A percentile compares a stretch with the other conserved stretches of the same genome.
Conservation (phyloP, 1,140 invertebrate genomes). For the Hypothenemus hampei region DNA sequence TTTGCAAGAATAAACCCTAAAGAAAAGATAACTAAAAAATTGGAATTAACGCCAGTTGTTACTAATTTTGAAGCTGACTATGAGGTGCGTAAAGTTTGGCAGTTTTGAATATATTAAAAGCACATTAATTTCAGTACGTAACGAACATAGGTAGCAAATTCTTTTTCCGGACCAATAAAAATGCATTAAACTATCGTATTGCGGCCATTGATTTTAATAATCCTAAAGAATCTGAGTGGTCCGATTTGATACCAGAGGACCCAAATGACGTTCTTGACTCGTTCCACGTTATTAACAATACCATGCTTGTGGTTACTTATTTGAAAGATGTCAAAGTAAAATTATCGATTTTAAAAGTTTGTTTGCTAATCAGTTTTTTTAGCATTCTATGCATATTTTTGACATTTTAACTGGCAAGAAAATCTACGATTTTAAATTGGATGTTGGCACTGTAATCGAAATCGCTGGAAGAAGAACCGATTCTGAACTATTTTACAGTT, state of each 20-base stretch:
- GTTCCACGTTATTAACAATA: slow-evolving; percentile 72
- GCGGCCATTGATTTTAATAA: slow-evolving; percentile 85
- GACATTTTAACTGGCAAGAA: slow-evolving; percentile 68
- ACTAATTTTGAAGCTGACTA: slow-evolving; percentile 92
- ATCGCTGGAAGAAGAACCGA: slow-evolving; percentile 82
- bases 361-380: slow-evolving; percentile 45
- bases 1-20: slow-evolving; percentile 67
- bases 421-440: slow-evolving; percentile 69
- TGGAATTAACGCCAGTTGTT: slow-evolving; percentile 71
- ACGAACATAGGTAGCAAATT: slow-evolving; percentile 81
- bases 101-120: background rate
- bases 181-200: slow-evolving; percentile 86
- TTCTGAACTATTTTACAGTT: slow-evolving; percentile 89
- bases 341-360: slow-evolving; percentile 7
- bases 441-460: slow-evolving; percentile 80
- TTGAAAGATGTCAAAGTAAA: slow-evolving; percentile 91
- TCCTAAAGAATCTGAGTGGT: slow-evolving; percentile 74
- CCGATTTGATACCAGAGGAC: slow-evolving; percentile 79
- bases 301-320: slow-evolving; percentile 89
- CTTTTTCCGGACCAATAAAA: slow-evolving; percentile 90
- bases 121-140: slow-evolving; percentile 77
- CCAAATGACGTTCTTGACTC: slow-evolving; percentile 84
- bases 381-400: slow-evolving; percentile 83
- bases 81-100: slow-evolving; percentile 55
- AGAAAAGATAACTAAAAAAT: slow-evolving; percentile 56